Conservation (phyloP, 2,797 vertebrate species). For the Sibirionetta formosa region DNA sequence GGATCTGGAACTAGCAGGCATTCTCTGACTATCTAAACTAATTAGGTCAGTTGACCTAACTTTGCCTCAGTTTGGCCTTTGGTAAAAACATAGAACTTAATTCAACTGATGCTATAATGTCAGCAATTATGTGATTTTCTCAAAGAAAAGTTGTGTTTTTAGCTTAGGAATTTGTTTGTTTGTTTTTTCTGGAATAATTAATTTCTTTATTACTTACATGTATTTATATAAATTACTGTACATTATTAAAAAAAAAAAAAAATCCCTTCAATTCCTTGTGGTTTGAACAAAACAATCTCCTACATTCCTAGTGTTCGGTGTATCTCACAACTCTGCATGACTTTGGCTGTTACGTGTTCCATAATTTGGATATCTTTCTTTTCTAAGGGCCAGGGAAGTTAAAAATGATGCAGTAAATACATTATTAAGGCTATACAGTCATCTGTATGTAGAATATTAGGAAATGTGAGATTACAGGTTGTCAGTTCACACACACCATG, state of each 20-base stretch:
- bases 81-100: not conserved
- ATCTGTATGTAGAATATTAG: not conserved
- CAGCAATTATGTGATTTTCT: not conserved
- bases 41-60: not conserved
- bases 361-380: not conserved
- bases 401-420: not conserved
- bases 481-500: not conserved
- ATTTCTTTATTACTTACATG: not conserved
- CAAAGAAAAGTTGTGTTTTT: not conserved
- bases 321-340: not conserved
- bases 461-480: not conserved
- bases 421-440: not conserved
- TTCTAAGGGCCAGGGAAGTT: not conserved
- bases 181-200: fast-evolving
- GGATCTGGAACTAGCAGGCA: not conserved
- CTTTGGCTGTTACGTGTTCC: not conserved
- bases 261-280: fast-evolving
- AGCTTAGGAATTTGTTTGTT: not conserved
- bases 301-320: not conserved
- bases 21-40: not conserved
- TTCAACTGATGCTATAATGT: not conserved
- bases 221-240: not conserved
- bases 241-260: not conserved
- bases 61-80: not conserved
- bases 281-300: not conserved